These are phyloP conservation scores for Flexamia atlantica DNA, from an alignment of 2,888 invertebrate genomes.

Conservation along the genomic window DNA sequence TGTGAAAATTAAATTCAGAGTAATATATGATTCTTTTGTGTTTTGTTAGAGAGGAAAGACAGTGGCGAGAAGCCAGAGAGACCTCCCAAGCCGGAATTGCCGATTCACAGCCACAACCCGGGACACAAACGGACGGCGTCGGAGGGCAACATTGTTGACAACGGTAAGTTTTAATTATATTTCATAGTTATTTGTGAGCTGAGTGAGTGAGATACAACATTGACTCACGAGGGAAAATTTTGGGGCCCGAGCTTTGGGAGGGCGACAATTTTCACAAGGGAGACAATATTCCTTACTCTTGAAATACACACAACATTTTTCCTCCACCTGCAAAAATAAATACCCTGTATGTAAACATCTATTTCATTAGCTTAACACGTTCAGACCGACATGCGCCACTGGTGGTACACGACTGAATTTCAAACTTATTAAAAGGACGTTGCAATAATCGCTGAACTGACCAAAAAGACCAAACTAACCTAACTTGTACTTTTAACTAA, in stretches of 20 bases:
- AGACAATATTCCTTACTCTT: no score
- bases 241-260: no score
- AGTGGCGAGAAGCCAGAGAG: slow-evolving; percentile 69
- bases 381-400: no score
- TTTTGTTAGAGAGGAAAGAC: slow-evolving; percentile 63
- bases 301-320: no score
- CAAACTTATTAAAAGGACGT: no score
- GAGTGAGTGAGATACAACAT: not conserved
- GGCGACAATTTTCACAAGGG: no score
- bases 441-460: no score
- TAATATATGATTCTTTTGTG: not conserved
- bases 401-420: no score
- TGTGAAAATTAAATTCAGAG: not conserved
- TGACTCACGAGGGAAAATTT: no score
- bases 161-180: slow-evolving; percentile 65
- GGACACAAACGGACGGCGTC: slow-evolving; percentile 70
- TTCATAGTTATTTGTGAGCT: not conserved
- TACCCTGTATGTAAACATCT: not conserved
- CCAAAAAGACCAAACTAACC: no score
- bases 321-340: not conserved
- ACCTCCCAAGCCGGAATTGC: slow-evolving; percentile 69
- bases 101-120: slow-evolving; percentile 60
- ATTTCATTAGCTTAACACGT: no score
- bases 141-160: slow-evolving; percentile 71
- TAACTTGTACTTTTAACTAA: no score